Evolutionary conservation across 2,888 invertebrate genomes (phyloP), one percentile per base, ranked within the genome.

Genomic region (Coenonympha glycerion): DNA sequence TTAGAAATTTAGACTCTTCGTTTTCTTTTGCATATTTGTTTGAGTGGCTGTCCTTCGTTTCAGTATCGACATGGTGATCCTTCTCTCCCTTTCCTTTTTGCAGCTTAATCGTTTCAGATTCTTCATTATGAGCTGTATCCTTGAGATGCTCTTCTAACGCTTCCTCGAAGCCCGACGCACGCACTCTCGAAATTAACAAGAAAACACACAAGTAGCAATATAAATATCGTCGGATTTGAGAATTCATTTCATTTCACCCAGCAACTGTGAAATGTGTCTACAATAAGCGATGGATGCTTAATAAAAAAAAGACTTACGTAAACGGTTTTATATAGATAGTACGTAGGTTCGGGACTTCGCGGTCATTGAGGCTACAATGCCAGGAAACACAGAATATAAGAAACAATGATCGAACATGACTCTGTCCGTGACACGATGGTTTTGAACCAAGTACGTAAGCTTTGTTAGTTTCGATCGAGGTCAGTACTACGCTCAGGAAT

Each of bases 51-150:
- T 88, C 87, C 41, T 76, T 77, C 3, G 84, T 56, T 58, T 77
- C 69, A 41, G 68, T 87, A 55, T 86, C 83, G 47, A 83, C 73
- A 57, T 87, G 77, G 57, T 83, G 87, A 31, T 84, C 65, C 49
- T 86, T 87, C 60, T 87, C 86, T 1, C 79, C 87, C 55, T 80
- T 85, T 36, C 83, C 79, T 53, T 83, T 86, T 19, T 86, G 82
- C 49, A 79, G 77, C 59, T 81, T 82, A 48, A 83, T 58, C 0
- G 80, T 75, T 59, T 87, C 87, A 6, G 69, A 73, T 24, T 74
- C 82, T 62, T 87, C 79, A 42, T 81, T 73, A 40, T 83, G 82
- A 2, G 79, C 76, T 15, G 76, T 69, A 59, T 88, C 87, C 58
- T 88, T 87, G 1, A 84, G 63, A 57, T 88, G 87, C 61, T 88